Base-by-base conservation (phyloP, 2,888 invertebrate species). In the Caenorhabditis angaria region DNA sequence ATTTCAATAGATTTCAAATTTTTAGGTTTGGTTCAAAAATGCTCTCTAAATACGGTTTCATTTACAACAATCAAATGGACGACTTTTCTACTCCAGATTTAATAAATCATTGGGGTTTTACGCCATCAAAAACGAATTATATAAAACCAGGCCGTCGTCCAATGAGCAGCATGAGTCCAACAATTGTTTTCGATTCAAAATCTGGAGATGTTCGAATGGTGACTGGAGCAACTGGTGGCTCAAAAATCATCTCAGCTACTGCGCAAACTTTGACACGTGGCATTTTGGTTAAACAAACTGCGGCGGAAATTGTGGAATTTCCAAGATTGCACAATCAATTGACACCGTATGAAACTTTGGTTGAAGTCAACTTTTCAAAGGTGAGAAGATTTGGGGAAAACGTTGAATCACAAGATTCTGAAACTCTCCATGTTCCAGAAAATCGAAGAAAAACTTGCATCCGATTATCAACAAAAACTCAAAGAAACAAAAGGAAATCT, bases 121-220 rank as follows among this genome's bases (percentile, higher is more conserved):
- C 82, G 12, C 92, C 95, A 0, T 93, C 94, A 0, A 53, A 29
- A 4, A 68, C 72, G 4, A 96, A 97, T 89, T 92, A 91, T 87
- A 92, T 95, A 54, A 89, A 88, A 27, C 93, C 94, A 0, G 92
- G 92, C 1, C 93, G 94, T 85, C 90, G 93, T 47, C 94, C 95
- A 0, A 89, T 94, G 82, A 95, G 95, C 25, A 95, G 95, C 0
- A 95, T 95, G 94, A 92, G 92, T 70, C 95, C 96, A 0, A 90
- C 92, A 14, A 91, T 96, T 58, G 89, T 95, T 12, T 88, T 73
- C 27, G 48, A 69, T 56, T 47, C 65, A 12, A 47, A 65, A 10
- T 53, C 22, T 48, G 73, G 70, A 28, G 56, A 61, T 20, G 70
- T 74, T 53, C 77, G 90, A 53, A 85, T 93, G 81, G 91, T 93